Conservation (phyloP, 53 echinoderm and acorn worm species). For the Holothuria scabra region DNA sequence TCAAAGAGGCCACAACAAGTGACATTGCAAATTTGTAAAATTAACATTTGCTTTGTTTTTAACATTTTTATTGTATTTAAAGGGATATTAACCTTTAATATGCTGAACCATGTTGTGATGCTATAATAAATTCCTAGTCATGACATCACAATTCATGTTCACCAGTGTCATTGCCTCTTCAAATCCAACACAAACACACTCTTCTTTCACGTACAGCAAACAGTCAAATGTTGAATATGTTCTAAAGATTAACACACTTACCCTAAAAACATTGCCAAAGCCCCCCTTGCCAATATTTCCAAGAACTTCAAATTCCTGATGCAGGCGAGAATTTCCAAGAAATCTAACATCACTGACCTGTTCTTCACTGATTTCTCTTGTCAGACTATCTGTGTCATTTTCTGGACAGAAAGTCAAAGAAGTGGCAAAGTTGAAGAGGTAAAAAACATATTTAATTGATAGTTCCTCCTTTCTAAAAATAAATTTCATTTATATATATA, state of each 20-base stretch:
- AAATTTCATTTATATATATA: background rate
- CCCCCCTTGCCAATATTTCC: constrained; percentile 93
- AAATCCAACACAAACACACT: background rate
- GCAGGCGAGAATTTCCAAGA: constrained; percentile 74
- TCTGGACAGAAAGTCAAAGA: background rate
- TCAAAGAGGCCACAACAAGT: too few relatives aligned
- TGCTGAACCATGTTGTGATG: too few relatives aligned
- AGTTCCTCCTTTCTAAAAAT: background rate
- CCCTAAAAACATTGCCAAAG: constrained; percentile 96
- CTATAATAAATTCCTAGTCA: too few relatives aligned
- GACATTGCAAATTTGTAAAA: too few relatives aligned
- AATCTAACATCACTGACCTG: constrained; percentile 54
- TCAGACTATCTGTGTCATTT: constrained; percentile 7
- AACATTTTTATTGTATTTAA: too few relatives aligned
- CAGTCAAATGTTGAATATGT: background rate
- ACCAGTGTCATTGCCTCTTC: too few relatives aligned
- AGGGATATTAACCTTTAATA: too few relatives aligned
- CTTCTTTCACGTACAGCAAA: background rate
- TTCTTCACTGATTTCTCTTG: constrained; percentile 52
- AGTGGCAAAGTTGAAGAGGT: too few relatives aligned
- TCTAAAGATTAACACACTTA: constrained; percentile 24
- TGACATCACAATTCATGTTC: too few relatives aligned
- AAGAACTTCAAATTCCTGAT: constrained; percentile 89
- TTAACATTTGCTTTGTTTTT: too few relatives aligned
- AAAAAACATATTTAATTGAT: background rate